Evolutionary conservation across 2,113 vertebrate species (phyloP).

Genomic region (Cephalophus harveyi): DNA sequence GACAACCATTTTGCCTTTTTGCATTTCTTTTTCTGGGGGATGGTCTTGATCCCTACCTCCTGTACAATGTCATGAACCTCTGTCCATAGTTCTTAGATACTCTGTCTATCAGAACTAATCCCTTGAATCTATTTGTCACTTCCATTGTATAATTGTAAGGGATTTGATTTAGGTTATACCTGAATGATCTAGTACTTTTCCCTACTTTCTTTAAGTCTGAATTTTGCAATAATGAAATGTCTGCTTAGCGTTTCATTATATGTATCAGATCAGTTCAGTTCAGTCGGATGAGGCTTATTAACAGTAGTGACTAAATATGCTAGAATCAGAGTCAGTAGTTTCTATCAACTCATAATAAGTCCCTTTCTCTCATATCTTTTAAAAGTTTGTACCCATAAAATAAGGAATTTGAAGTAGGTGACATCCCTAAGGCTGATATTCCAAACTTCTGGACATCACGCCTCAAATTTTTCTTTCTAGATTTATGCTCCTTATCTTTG

Average conservation of each 20-base stretch:
- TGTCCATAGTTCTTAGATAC: not conserved
- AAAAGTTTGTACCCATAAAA: not conserved
- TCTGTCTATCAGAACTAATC: not conserved
- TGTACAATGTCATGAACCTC: not conserved
- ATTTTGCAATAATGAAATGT: not conserved
- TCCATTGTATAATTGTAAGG: not conserved
- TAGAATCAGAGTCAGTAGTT: not conserved
- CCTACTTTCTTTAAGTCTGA: not conserved
- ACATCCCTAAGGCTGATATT: not conserved
- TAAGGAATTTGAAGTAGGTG: not conserved
- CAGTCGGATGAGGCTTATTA: not conserved
- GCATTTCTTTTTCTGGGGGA: not conserved
- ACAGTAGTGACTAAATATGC: not conserved
- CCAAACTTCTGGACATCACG: not conserved
- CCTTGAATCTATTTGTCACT: not conserved
- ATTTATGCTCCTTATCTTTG: not conserved
- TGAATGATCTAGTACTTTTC: not conserved
- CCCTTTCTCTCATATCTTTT: not conserved
- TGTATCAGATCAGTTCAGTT: too few species aligned
- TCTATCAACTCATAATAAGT: not conserved
- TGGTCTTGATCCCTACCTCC: not conserved
- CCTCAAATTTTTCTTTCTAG: not conserved
- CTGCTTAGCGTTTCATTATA: not conserved
- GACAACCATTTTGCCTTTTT: not conserved
- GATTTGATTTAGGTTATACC: not conserved